phyloP scores from a whole-genome alignment of 1,140 invertebrate genomes.

The Vollenhovia emeryi region DNA sequence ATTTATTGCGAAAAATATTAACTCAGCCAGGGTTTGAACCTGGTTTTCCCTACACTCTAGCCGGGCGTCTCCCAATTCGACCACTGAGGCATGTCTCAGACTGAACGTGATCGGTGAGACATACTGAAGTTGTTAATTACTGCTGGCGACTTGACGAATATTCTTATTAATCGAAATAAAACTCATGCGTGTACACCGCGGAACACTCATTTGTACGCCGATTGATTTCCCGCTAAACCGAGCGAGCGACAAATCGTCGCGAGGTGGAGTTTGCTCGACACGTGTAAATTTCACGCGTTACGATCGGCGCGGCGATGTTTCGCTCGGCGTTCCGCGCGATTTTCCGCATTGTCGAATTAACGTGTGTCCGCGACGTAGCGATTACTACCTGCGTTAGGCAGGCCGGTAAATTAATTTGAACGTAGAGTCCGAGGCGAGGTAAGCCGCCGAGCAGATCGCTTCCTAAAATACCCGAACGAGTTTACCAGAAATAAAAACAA shows the following conservation, averaged over 20 bases:
- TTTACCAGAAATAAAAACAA: conserved; percentile 79
- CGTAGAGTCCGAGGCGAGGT: conserved; percentile 28
- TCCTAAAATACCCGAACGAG: conserved; percentile 79
- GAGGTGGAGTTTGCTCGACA: neutral
- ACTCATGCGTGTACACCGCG: neutral
- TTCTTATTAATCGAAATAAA: no score
- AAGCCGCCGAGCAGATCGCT: conserved; percentile 47
- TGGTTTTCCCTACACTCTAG: no score
- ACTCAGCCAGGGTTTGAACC: no score
- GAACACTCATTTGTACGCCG: neutral
- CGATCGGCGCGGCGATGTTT: neutral
- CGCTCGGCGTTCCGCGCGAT: neutral
- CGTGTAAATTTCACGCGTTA: conserved; percentile 23
- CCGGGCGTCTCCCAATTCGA: no score
- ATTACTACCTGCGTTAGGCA: conserved; percentile 52
- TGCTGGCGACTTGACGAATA: no score
- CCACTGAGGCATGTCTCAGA: no score
- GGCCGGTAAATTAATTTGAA: conserved; percentile 75
- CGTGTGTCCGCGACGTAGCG: neutral
- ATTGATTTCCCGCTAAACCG: neutral
- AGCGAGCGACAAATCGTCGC: neutral
- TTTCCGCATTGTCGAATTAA: conserved; percentile 50
- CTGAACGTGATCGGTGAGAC: no score
- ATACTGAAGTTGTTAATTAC: no score
- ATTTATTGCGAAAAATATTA: no score